A percentile compares a stretch with the other conserved stretches of the same genome.
Evolutionary conservation across 1,140 invertebrate species (phyloP).

Genomic region (Vanessa tameamea): DNA sequence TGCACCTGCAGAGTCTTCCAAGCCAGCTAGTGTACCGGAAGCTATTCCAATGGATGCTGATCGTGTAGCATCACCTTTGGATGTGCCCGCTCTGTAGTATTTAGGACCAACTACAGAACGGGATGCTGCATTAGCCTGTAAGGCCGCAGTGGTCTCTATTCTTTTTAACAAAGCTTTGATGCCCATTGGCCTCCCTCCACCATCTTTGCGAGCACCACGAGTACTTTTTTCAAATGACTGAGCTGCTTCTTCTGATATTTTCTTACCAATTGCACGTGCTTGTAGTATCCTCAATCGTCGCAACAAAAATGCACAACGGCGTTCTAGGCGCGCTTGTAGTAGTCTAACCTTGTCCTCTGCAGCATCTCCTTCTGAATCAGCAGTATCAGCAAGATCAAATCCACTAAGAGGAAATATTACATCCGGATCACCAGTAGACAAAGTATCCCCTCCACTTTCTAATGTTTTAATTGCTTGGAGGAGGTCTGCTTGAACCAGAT

Average conservation of each 20-base stretch:
- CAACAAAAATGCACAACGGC: constrained; percentile 86
- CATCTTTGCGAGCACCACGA: constrained; percentile 61
- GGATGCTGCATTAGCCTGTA: constrained; percentile 70
- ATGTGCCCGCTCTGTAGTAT: constrained; percentile 84
- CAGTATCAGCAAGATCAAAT: constrained; percentile 82
- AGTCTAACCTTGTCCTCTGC: constrained; percentile 73
- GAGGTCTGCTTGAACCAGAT: constrained; percentile 82
- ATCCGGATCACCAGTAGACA: constrained; percentile 77
- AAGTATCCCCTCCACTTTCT: constrained; percentile 78
- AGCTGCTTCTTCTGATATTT: constrained; percentile 87
- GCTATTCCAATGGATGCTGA: constrained; percentile 72
- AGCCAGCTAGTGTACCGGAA: constrained; percentile 75
- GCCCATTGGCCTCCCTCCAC: constrained; percentile 60
- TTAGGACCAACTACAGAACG: constrained; percentile 61
- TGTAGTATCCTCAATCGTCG: constrained; percentile 89
- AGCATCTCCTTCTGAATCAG: constrained; percentile 70
- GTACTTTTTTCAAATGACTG: constrained; percentile 86
- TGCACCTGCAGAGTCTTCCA: constrained; percentile 85
- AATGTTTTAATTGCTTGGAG: constrained; percentile 86
- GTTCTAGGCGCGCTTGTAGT: constrained; percentile 84
- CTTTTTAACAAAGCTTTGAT: constrained; percentile 68
- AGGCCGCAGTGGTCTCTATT: constrained; percentile 65
- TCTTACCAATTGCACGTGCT: constrained; percentile 85
- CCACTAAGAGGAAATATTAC: constrained; percentile 83
- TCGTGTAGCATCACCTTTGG: constrained; percentile 76